A percentile compares a stretch with the other conserved stretches of the same genome.
phyloP scores from a whole-genome alignment of 2,888 invertebrate genomes.

The Glomeris marginata region DNA sequence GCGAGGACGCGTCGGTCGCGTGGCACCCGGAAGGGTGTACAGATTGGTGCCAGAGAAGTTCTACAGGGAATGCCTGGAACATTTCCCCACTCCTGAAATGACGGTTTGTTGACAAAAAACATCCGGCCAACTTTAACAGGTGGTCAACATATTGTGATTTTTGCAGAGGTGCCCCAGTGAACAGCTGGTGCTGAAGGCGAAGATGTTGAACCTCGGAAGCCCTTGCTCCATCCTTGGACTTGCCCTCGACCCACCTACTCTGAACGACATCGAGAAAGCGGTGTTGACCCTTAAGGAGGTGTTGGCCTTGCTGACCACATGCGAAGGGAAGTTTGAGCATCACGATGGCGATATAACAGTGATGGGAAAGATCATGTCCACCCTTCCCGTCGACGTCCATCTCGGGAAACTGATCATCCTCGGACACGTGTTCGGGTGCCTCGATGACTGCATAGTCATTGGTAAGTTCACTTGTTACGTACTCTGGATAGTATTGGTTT shows the following conservation, averaged over 20 bases:
- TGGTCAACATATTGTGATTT: too few relatives aligned
- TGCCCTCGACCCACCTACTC: constrained; percentile 73
- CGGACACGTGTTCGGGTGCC: constrained; percentile 68
- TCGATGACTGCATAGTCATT: constrained; percentile 74
- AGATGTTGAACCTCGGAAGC: constrained; percentile 62
- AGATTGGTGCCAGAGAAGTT: constrained; percentile 52
- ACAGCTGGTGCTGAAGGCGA: constrained; percentile 59
- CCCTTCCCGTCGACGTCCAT: constrained; percentile 65
- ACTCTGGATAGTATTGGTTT: neutral
- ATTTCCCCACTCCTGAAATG: constrained; percentile 32
- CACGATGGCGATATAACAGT: constrained; percentile 77
- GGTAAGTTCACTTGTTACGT: constrained; percentile 36
- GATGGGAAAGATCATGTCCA: constrained; percentile 66
- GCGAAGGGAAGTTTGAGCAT: constrained; percentile 31
- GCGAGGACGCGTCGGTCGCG: constrained; percentile 72
- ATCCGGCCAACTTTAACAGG: too few relatives aligned
- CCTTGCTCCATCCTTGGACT: constrained; percentile 65
- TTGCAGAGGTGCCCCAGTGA: constrained; percentile 69
- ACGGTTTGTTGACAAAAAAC: constrained; percentile 27
- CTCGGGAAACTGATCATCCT: constrained; percentile 69
- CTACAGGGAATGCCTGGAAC: constrained; percentile 33
- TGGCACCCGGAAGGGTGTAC: constrained; percentile 67
- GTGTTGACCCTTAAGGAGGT: constrained; percentile 72
- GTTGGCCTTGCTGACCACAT: constrained; percentile 55
- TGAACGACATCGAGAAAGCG: constrained; percentile 63